Percentiles rank a stretch among this genome's conserved stretches.
These are phyloP conservation scores for Drosophila affinis DNA, from an alignment of 2,888 invertebrate species.

Conservation along the genomic window DNA sequence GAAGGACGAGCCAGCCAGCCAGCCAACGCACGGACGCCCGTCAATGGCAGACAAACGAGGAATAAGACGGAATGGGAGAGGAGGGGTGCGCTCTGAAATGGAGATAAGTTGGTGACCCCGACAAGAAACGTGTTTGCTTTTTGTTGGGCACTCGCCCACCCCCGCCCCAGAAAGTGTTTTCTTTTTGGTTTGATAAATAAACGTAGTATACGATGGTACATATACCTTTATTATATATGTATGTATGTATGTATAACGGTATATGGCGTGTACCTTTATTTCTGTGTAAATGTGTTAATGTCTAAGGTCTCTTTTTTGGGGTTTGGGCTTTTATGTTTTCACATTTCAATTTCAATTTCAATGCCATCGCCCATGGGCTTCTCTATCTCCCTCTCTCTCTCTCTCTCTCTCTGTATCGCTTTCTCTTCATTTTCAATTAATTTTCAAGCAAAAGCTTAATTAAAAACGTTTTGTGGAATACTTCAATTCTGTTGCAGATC, in stretches of 20 bases:
- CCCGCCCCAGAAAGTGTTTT: constrained; percentile 21
- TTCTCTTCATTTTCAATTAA: constrained; percentile 55
- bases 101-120: constrained; percentile 65
- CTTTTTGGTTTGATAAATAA: constrained; percentile 56
- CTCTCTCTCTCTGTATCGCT: constrained; percentile 9
- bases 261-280: constrained; percentile 5
- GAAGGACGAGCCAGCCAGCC: constrained; percentile 5
- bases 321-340: constrained; percentile 71
- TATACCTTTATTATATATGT: no score
- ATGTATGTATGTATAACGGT: no score
- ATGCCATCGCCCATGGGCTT: constrained; percentile 20
- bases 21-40: constrained; percentile 37
- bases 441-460: constrained; percentile 56
- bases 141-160: constrained; percentile 6
- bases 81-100: constrained; percentile 42
- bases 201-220: no score
- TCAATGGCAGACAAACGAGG: constrained; percentile 65
- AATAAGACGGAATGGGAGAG: not conserved
- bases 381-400: no score
- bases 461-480: constrained; percentile 26
- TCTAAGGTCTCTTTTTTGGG: constrained; percentile 67
- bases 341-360: constrained; percentile 68
- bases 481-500: constrained; percentile 18
- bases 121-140: constrained; percentile 62
- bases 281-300: constrained; percentile 74